phyloP scores from a whole-genome alignment of 2,797 vertebrate genomes.

The Acropternis orthonyx region DNA sequence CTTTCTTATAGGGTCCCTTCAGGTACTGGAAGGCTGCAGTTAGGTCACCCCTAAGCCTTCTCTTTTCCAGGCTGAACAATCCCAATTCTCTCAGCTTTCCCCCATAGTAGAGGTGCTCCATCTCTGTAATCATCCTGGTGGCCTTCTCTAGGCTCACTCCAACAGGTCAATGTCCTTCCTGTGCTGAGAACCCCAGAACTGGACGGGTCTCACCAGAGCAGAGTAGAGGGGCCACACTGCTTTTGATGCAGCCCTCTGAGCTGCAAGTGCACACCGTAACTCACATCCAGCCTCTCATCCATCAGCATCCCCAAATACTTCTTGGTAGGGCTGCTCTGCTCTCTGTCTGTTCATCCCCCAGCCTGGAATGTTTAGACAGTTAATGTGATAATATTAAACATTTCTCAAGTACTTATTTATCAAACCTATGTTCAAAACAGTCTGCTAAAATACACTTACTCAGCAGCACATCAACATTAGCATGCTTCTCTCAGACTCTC shows the following conservation, averaged over 20 bases:
- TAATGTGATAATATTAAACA: neutral
- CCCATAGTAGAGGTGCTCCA: rapidly evolving
- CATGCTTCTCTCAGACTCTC: neutral
- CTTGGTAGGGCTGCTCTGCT: neutral
- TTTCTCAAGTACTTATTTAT: neutral
- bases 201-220: neutral
- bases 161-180: rapidly evolving
- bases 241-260: neutral
- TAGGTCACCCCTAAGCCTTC: neutral
- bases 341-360: neutral
- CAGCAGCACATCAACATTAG: neutral
- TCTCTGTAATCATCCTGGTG: neutral
- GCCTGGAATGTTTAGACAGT: neutral
- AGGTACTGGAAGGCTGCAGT: rapidly evolving
- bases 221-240: rapidly evolving
- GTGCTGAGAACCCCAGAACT: neutral
- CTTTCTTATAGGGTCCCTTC: rapidly evolving
- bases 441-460: neutral
- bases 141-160: neutral
- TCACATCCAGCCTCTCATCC: neutral
- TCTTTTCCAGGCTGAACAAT: neutral
- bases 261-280: rapidly evolving
- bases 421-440: neutral
- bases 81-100: neutral
- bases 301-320: neutral